Conservation (phyloP, 2,113 vertebrate species). For the Heterocephalus glaber region DNA sequence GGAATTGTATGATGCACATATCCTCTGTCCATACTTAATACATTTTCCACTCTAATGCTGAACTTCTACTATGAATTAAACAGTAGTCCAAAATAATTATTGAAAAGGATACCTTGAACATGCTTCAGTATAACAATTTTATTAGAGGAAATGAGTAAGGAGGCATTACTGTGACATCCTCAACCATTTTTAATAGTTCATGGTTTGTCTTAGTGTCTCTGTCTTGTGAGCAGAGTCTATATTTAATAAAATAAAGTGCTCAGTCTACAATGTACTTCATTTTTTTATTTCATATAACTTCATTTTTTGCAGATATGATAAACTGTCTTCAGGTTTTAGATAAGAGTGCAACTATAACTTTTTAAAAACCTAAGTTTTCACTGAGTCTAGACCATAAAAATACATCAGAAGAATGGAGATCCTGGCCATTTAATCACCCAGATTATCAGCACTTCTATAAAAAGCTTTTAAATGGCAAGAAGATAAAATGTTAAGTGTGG, state of each 20-base stretch:
- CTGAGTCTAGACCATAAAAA: constrained; percentile 33
- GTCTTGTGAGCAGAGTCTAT: background rate
- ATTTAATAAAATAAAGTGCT: constrained; percentile 7
- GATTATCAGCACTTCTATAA: constrained; percentile 65
- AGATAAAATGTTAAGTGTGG: constrained; percentile 66
- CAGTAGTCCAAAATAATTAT: background rate
- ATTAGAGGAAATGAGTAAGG: background rate
- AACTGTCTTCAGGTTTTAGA: constrained; percentile 58
- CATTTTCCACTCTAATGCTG: background rate
- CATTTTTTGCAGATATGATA: constrained; percentile 40
- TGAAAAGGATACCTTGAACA: background rate
- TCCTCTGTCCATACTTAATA: background rate
- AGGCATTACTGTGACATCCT: background rate
- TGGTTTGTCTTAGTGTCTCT: background rate
- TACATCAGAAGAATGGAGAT: background rate
- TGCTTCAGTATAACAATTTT: background rate
- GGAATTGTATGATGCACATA: background rate
- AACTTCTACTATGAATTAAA: background rate
- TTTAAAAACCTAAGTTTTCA: constrained; percentile 62
- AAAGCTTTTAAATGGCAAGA: constrained; percentile 62
- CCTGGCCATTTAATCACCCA: constrained; percentile 62
- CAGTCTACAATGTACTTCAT: background rate
- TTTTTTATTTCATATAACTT: constrained; percentile 39
- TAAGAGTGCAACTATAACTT: constrained; percentile 53
- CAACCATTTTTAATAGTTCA: background rate